Evolutionary conservation across 2,113 vertebrate genomes (phyloP), one percentile per base, ranked within the genome.

Genomic region (Saccopteryx bilineata): DNA sequence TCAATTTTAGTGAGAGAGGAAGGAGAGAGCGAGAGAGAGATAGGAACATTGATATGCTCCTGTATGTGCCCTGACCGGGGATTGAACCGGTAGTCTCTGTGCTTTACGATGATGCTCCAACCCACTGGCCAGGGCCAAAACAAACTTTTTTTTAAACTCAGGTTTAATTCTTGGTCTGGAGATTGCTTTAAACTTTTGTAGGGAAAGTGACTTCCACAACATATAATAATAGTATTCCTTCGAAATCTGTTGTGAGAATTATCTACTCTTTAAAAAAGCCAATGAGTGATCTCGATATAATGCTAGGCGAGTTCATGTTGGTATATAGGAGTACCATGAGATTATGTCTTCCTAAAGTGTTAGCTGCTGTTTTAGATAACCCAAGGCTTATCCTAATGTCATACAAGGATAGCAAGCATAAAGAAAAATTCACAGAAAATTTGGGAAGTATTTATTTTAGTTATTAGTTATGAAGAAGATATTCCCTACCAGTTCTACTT

Each of bases 291-390:
- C n/a, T 92, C 52, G 11, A 4, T 60, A 15, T 74, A 33, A 31
- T 13, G 26, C 3, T 46, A 81, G 76, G 9, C 5, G 39, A 0
- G 0, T 78, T 88, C 48, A 33, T 63, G 63, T n/a, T 48, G 33
- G 39, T 39, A 39, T 13, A 60, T 28, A 71, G 76, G 24, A 54
- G 28, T 9, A 74, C 31, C 4, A 0, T 50, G 63, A 15, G 18
- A 50, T 66, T 91, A 56, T 82, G 87, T 79, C 88, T 75, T 72
- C 28, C 46, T 76, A n/a, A 94, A 21, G 79, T 90, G 83, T 96
- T 97, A 83, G 56, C 72, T 96, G n/a, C 81, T 94, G 60, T 54
- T 94, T 86, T 65, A 89, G 89, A 56, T 69, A 76, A 93, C 86
- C 68, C 39, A 80, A 65, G 18, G 54, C 89, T 89, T 85, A 60